These are phyloP conservation scores for Drosophila helvetica DNA, from an alignment of 2,888 invertebrate species.

Conservation along the genomic window DNA sequence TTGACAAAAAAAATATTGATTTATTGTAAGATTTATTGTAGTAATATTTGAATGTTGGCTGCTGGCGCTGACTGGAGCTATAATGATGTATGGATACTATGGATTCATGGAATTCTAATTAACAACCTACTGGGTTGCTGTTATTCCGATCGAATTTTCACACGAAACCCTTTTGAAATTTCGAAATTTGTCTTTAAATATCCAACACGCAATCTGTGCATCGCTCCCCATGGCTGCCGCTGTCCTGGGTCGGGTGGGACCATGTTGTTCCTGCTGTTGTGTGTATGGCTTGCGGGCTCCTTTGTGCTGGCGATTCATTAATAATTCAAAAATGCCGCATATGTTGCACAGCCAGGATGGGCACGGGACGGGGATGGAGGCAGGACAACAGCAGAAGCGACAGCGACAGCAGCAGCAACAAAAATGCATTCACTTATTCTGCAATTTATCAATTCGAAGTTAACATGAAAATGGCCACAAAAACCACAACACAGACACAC, in stretches of 20 bases:
- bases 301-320: slow-evolving; percentile 74
- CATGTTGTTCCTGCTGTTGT: slow-evolving; percentile 20
- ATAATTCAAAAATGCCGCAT: slow-evolving; percentile 80
- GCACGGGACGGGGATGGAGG: slow-evolving; percentile 17
- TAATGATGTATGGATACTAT: neutral
- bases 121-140: slow-evolving; percentile 5
- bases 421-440: slow-evolving; percentile 73
- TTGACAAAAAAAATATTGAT: slow-evolving; percentile 23
- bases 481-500: slow-evolving; percentile 44
- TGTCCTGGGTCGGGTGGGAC: neutral
- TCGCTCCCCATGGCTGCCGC: neutral
- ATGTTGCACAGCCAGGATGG: slow-evolving; percentile 41
- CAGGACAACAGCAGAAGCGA: slow-evolving; percentile 22
- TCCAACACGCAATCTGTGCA: slow-evolving; percentile 56
- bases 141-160: slow-evolving; percentile 34
- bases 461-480: slow-evolving; percentile 55
- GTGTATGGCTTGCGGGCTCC: slow-evolving; percentile 58
- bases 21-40: neutral
- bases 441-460: slow-evolving; percentile 74
- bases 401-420: slow-evolving; percentile 26
- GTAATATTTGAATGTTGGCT: neutral
- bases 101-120: neutral
- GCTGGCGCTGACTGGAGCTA: neutral
- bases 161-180: slow-evolving; percentile 65
- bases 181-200: slow-evolving; percentile 47